Percentiles rank a stretch among this genome's conserved stretches.
Evolutionary conservation across 2,113 vertebrate species (phyloP).

Genomic region (Mesembrinibis cayennensis): DNA sequence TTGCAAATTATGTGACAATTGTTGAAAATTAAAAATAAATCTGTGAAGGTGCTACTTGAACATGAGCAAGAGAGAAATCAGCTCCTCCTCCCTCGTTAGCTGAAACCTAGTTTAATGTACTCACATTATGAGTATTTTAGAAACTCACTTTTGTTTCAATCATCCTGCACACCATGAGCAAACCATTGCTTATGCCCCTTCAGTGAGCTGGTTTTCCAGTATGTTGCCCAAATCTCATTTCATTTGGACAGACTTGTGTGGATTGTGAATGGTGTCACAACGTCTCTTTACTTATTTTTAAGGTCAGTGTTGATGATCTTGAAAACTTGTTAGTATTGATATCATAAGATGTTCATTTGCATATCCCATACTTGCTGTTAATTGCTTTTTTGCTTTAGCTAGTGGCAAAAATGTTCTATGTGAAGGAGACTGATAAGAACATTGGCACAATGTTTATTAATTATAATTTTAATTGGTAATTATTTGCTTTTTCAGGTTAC

Average conservation of each 20-base stretch:
- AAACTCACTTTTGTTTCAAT: background rate
- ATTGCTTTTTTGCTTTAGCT: conserved; percentile 2
- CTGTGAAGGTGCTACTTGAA: background rate
- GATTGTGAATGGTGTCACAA: conserved; percentile 3
- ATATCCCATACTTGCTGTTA: conserved; percentile 20
- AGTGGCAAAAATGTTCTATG: background rate
- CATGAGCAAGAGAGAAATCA: background rate
- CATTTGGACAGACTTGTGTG: background rate
- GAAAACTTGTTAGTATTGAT: conserved; percentile 29
- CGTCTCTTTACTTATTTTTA: conserved; percentile 42
- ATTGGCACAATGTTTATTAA: background rate
- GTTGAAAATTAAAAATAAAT: background rate
- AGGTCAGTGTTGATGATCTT: conserved; percentile 17
- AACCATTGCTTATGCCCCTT: background rate
- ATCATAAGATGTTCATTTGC: conserved; percentile 9
- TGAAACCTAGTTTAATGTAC: background rate
- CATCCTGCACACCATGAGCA: background rate
- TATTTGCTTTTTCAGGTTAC: background rate
- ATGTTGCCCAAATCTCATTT: background rate
- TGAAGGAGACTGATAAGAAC: background rate
- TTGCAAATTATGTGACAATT: background rate
- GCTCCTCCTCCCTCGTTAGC: background rate
- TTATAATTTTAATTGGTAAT: background rate
- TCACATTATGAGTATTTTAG: background rate
- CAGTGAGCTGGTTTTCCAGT: background rate